Conservation (phyloP, 2,888 invertebrate species). For the Tyria jacobaeae region DNA sequence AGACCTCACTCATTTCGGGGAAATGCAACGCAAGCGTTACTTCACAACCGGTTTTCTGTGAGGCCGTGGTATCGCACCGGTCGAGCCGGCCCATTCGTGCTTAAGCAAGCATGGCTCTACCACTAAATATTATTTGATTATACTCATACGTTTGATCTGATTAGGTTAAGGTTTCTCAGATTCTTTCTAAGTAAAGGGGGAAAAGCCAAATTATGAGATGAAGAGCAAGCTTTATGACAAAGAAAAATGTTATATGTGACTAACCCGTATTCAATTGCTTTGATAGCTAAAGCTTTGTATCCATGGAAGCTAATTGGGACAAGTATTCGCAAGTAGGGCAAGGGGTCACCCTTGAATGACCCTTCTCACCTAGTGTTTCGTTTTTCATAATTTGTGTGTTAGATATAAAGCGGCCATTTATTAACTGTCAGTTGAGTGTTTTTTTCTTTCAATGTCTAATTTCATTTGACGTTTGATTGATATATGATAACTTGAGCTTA, state of each 20-base stretch:
- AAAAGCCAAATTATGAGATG: too few relatives aligned
- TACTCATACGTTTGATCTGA: too few relatives aligned
- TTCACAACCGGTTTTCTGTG: too few relatives aligned
- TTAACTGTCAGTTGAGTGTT: constrained; percentile 52
- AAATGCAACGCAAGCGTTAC: too few relatives aligned
- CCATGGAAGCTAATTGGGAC: constrained; percentile 19
- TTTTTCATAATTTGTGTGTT: constrained; percentile 52
- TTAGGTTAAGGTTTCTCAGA: too few relatives aligned
- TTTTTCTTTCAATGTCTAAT: constrained; percentile 38
- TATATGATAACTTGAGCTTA: constrained; percentile 17
- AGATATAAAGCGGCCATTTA: constrained; percentile 55
- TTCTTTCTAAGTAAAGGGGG: not conserved
- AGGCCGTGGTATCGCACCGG: too few relatives aligned
- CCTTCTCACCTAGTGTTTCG: constrained; percentile 50
- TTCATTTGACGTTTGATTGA: constrained; percentile 34
- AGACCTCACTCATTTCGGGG: too few relatives aligned
- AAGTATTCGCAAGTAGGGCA: constrained; percentile 20
- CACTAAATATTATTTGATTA: too few relatives aligned
- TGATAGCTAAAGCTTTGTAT: not conserved
- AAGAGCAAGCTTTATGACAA: too few relatives aligned
- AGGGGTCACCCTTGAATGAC: constrained; percentile 37
- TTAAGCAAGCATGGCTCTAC: too few relatives aligned
- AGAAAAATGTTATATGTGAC: constrained; percentile 33
- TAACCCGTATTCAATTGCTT: constrained; percentile 16
- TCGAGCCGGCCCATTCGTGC: too few relatives aligned